A percentile compares a stretch with the other conserved stretches of the same genome.
Conservation (phyloP, 2,888 invertebrate species). For the Drosophila merina region DNA sequence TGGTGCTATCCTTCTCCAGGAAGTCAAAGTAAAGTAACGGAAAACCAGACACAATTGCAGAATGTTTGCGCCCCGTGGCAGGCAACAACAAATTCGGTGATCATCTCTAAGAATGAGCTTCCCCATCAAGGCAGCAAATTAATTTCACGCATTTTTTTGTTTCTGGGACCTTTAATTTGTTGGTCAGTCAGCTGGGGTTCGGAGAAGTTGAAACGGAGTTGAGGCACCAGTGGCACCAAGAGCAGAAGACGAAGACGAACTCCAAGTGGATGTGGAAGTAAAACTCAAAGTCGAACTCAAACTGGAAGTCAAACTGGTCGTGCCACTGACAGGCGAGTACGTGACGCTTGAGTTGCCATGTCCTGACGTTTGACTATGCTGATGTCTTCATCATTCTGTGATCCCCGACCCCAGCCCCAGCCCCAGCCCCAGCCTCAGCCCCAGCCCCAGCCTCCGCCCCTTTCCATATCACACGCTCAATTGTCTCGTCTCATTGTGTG, state of each 20-base stretch:
- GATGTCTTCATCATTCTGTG: constrained; percentile 36
- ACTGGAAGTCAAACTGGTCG: constrained; percentile 12
- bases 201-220: constrained; percentile 35
- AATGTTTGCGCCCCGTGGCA: constrained; percentile 20
- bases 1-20: too few relatives aligned
- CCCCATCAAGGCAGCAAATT: neutral
- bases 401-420: neutral
- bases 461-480: constrained; percentile 43
- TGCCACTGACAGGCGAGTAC: constrained; percentile 51
- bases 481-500: constrained; percentile 64
- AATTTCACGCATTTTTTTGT: neutral
- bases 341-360: constrained; percentile 46
- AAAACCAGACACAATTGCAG: constrained; percentile 58
- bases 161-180: neutral
- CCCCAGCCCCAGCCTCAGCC: too few relatives aligned
- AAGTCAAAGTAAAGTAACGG: constrained; percentile 71
- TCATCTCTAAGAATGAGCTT: neutral
- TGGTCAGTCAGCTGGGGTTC: constrained; percentile 36
- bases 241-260: constrained; percentile 7
- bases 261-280: neutral
- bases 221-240: neutral
- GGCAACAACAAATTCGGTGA: constrained; percentile 16
- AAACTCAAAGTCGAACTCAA: neutral
- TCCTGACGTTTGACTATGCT: constrained; percentile 46
- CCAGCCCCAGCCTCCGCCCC: neutral